Conservation (phyloP, 1,140 invertebrate species). For the Leptinotarsa undecemlineata region DNA sequence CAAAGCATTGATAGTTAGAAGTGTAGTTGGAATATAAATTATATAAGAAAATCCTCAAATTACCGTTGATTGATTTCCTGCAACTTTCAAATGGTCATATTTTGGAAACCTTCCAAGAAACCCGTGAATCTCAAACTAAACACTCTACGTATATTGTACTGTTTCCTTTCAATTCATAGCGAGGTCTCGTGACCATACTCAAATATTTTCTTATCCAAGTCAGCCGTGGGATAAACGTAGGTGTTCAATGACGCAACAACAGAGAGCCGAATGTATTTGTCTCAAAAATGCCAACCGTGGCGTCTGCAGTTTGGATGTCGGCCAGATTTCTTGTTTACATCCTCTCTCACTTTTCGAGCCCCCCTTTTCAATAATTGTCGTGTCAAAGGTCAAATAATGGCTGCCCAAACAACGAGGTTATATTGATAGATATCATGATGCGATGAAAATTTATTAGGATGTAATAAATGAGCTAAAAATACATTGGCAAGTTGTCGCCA, state of each 20-base stretch:
- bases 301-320: background rate
- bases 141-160: background rate
- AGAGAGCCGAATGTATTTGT: background rate
- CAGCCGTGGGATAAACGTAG: background rate
- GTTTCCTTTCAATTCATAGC: background rate
- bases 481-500: background rate
- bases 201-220: conserved; percentile 1
- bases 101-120: too few relatives aligned
- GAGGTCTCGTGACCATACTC: background rate
- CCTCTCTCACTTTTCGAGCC: background rate
- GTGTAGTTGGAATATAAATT: too few relatives aligned
- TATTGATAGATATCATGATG: background rate
- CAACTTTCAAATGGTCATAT: too few relatives aligned
- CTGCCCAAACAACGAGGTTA: conserved; percentile 5
- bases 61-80: too few relatives aligned
- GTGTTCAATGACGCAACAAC: conserved; percentile 4
- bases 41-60: too few relatives aligned
- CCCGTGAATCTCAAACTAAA: background rate
- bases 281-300: background rate
- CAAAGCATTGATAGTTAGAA: too few relatives aligned
- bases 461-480: conserved; percentile 7
- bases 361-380: background rate
- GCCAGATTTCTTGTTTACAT: conserved; percentile 8
- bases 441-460: background rate
- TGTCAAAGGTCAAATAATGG: background rate